Evolutionary conservation across 2,888 invertebrate species (phyloP).

Genomic region (Eupithecia subfuscata): DNA sequence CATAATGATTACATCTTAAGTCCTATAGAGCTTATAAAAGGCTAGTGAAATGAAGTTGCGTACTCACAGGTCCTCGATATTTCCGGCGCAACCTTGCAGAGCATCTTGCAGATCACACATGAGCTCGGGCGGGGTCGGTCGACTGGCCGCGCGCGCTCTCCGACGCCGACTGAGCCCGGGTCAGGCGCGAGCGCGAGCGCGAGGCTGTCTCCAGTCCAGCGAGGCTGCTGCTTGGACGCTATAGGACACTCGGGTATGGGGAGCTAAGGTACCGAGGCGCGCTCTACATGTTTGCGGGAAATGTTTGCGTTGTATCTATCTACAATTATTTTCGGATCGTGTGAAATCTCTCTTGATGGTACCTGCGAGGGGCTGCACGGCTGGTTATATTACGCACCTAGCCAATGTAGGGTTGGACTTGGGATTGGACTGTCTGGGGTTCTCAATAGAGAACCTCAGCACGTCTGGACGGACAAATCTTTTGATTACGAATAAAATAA

Average conservation of each 20-base stretch:
- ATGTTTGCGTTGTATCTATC: neutral
- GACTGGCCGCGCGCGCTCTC: neutral
- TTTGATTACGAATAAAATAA: too few species aligned
- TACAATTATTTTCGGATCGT: too few species aligned
- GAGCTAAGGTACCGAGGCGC: neutral
- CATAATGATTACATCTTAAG: neutral
- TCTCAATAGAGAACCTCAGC: neutral
- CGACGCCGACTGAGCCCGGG: neutral
- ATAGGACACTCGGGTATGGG: neutral
- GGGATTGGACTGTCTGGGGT: neutral
- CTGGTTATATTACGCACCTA: neutral
- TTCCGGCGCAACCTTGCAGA: neutral
- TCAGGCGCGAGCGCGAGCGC: too few species aligned
- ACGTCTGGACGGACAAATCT: neutral
- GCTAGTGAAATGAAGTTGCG: neutral
- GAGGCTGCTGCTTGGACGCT: neutral
- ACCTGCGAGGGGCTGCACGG: too few species aligned
- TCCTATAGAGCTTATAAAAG: neutral
- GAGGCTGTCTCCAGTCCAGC: too few species aligned
- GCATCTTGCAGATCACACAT: neutral
- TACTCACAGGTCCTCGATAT: neutral
- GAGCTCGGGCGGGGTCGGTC: neutral
- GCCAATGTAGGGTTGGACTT: neutral
- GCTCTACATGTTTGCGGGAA: neutral
- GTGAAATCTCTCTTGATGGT: too few species aligned